Percentiles rank a stretch among this genome's conserved stretches.
Evolutionary conservation across 2,888 invertebrate genomes (phyloP).

Genomic region (Chloroclysta siterata): DNA sequence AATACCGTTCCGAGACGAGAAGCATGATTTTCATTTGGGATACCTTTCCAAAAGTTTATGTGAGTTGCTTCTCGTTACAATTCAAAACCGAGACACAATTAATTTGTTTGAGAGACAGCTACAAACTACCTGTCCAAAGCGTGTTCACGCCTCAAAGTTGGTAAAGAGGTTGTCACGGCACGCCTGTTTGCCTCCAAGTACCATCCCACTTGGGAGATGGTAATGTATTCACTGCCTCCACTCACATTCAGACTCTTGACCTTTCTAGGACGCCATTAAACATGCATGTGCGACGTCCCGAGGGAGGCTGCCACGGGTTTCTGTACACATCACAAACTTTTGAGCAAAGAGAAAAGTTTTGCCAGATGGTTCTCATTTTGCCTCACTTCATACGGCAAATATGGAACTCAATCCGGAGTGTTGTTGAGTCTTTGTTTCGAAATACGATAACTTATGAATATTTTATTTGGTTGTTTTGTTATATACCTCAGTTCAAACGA

Average conservation of each 20-base stretch:
- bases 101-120: conserved; percentile 82
- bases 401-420: conserved; percentile 57
- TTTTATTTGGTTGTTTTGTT: conserved; percentile 41
- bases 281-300: conserved; percentile 76
- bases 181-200: conserved; percentile 54
- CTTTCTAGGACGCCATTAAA: conserved; percentile 81
- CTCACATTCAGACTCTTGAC: conserved; percentile 77
- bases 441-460: conserved; percentile 47
- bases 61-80: conserved; percentile 70
- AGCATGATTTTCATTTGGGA: conserved; percentile 58
- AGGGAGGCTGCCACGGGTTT: conserved; percentile 67
- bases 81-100: conserved; percentile 80
- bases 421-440: conserved; percentile 52
- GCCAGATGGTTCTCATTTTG: conserved; percentile 70
- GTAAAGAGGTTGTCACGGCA: conserved; percentile 72
- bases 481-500: conserved; percentile 25
- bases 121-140: conserved; percentile 78
- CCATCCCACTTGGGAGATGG: conserved; percentile 65
- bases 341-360: conserved; percentile 78
- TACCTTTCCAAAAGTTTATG: conserved; percentile 75
- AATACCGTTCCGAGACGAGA: conserved; percentile 53
- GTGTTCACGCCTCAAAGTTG: conserved; percentile 67
- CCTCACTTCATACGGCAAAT: conserved; percentile 63
- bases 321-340: conserved; percentile 77
- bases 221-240: conserved; percentile 79